Percentiles rank a stretch among this genome's conserved stretches.
phyloP scores from a whole-genome alignment of 2,113 vertebrate species.

The Microtus richardsoni region DNA sequence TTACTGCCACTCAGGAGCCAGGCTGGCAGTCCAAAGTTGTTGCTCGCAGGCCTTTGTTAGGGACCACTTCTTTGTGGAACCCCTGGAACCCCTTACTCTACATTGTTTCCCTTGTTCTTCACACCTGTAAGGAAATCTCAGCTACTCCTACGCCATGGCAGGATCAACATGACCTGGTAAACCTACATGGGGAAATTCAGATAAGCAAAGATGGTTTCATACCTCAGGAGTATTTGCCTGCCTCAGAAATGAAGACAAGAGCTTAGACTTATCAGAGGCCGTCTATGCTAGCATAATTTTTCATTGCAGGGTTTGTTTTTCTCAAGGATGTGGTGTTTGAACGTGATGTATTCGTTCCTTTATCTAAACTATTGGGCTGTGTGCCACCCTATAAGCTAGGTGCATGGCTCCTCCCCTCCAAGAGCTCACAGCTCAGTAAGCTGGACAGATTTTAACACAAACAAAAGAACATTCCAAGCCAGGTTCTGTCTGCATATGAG shows the following conservation, averaged over 20 bases:
- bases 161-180: not conserved
- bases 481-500: not conserved
- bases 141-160: not conserved
- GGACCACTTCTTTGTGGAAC: not conserved
- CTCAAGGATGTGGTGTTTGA: accelerated
- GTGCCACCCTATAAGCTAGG: not conserved
- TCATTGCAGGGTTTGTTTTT: not conserved
- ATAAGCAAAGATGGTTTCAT: not conserved
- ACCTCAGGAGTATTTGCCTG: not conserved
- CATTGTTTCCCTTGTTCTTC: not conserved
- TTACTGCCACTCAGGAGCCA: not conserved
- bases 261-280: not conserved
- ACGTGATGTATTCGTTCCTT: not conserved
- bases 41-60: not conserved
- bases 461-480: not conserved
- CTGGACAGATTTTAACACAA: not conserved
- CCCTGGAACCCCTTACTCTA: not conserved
- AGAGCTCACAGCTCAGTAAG: not conserved
- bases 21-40: not conserved
- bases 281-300: not conserved
- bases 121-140: not conserved
- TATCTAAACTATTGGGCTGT: not conserved
- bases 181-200: not conserved
- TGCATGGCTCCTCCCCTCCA: not conserved
- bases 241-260: not conserved